Evolutionary conservation across 2,113 vertebrate genomes (phyloP).

Genomic region (Rhinogobius similis): DNA sequence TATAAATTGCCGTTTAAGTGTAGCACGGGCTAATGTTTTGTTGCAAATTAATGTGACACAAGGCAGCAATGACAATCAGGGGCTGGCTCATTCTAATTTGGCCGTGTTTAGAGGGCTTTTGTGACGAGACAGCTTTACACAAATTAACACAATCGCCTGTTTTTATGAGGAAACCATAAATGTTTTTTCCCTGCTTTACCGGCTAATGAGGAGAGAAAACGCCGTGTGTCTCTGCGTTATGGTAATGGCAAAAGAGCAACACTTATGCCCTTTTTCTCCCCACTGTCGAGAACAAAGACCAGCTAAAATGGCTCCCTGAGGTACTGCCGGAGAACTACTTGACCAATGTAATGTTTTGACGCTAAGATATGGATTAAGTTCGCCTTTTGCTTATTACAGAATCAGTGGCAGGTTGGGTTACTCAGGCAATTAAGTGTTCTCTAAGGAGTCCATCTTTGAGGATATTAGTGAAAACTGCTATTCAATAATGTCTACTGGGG

Average conservation of each 20-base stretch:
- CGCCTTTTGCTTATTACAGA: conserved; percentile 54
- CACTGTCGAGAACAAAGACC: conserved; percentile 61
- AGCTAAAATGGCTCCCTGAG: conserved; percentile 61
- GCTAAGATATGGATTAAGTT: conserved; percentile 52
- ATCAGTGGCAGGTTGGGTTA: conserved; percentile 54
- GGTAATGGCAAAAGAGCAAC: conserved; percentile 49
- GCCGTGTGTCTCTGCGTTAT: conserved; percentile 62
- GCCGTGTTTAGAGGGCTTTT: conserved; percentile 95
- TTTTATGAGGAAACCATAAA: conserved; percentile 95
- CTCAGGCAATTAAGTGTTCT: conserved; percentile 46
- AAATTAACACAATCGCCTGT: conserved; percentile 97
- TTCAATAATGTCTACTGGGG: conserved; percentile 37
- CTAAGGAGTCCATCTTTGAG: conserved; percentile 43
- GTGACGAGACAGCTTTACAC: conserved; percentile 89
- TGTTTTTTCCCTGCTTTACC: conserved; percentile 76
- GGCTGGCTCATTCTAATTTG: conserved; percentile 96
- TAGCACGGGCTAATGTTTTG: conserved; percentile 95
- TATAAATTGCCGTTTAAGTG: conserved; percentile 99
- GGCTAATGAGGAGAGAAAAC: conserved; percentile 88
- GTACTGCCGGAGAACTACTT: conserved; percentile 61
- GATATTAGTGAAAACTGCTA: conserved; percentile 45
- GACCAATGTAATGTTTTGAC: conserved; percentile 55
- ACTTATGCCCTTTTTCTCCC: conserved; percentile 37
- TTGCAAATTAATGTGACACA: conserved; percentile 99
- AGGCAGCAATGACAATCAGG: conserved; percentile 98